phyloP scores from a whole-genome alignment of 2,797 vertebrate genomes.

The Zenarchopterus dispar region DNA sequence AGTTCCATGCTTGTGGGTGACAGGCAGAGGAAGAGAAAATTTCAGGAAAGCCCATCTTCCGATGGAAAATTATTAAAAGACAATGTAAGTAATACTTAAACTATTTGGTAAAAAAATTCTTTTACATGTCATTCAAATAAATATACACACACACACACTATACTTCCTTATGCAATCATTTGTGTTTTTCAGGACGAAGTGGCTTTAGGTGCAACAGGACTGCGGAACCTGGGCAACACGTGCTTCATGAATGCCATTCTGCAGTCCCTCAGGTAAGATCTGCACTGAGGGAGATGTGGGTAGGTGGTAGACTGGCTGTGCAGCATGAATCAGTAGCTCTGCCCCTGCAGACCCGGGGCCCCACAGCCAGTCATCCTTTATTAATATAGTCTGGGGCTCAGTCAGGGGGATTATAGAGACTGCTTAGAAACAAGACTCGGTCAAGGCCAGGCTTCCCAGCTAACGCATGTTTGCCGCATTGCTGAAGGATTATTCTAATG shows the following conservation, averaged over 20 bases:
- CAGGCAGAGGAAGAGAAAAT: constrained; percentile 94
- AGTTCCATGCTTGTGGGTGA: constrained; percentile 90
- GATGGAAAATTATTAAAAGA: constrained; percentile 93
- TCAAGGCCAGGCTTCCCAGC: constrained; percentile 35
- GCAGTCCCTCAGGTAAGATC: constrained; percentile 95
- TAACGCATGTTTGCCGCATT: constrained; percentile 4
- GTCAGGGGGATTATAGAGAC: constrained; percentile 60
- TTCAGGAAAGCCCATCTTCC: constrained; percentile 87
- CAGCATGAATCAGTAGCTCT: constrained; percentile 40
- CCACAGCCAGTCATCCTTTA: constrained; percentile 68
- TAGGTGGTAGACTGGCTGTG: constrained; percentile 37
- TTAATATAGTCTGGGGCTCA: constrained; percentile 72
- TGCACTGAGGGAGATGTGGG: constrained; percentile 20
- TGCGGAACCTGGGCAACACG: constrained; percentile 95
- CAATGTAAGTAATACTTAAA: constrained; percentile 84
- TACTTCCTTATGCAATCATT: neutral
- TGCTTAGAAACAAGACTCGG: constrained; percentile 57
- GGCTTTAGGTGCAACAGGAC: constrained; percentile 91
- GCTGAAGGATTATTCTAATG: constrained; percentile 6
- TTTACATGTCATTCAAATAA: neutral
- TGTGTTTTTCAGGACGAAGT: constrained; percentile 83
- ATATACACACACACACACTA: neutral
- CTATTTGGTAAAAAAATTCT: no score
- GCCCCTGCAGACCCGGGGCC: constrained; percentile 47
- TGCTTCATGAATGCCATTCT: constrained; percentile 99